A percentile compares a stretch with the other conserved stretches of the same genome.
These are phyloP conservation scores for Scomber scombrus DNA, from an alignment of 2,113 vertebrate species.

Conservation along the genomic window DNA sequence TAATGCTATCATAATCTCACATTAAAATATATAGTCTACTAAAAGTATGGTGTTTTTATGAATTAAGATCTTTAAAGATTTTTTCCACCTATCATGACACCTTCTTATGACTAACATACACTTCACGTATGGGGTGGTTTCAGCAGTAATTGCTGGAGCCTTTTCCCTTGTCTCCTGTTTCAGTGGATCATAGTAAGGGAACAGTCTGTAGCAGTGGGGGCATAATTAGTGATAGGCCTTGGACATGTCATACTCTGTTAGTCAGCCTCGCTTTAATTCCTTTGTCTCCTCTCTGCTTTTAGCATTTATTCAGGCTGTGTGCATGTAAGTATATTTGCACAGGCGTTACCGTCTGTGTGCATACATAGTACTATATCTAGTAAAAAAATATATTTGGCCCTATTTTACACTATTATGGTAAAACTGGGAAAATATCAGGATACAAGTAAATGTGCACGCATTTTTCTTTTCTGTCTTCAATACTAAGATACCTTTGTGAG, in stretches of 20 bases:
- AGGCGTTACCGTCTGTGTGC: conserved; percentile 2
- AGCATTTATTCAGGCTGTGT: conserved; percentile 54
- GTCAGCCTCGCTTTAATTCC: conserved; percentile 64
- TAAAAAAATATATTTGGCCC: conserved; percentile 2
- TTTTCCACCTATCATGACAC: neutral
- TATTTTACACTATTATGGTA: neutral
- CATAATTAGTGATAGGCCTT: conserved; percentile 79
- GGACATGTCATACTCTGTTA: conserved; percentile 79
- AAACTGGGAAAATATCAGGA: neutral
- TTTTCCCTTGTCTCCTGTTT: conserved; percentile 40
- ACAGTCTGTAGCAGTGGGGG: conserved; percentile 73
- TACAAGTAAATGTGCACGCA: neutral
- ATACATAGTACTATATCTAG: conserved; percentile 20
- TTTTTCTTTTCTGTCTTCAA: neutral
- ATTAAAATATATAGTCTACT: neutral
- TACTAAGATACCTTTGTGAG: conserved; percentile 23
- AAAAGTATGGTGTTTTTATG: neutral
- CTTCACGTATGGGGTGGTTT: conserved; percentile 32
- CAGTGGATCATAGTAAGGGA: conserved; percentile 57
- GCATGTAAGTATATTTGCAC: conserved; percentile 32
- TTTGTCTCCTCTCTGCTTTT: conserved; percentile 65
- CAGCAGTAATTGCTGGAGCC: conserved; percentile 41
- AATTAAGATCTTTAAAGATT: neutral
- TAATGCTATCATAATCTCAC: neutral
- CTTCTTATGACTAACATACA: conserved; percentile 13